phyloP scores from a whole-genome alignment of 2,888 invertebrate species.

The Drosophila atripex region DNA sequence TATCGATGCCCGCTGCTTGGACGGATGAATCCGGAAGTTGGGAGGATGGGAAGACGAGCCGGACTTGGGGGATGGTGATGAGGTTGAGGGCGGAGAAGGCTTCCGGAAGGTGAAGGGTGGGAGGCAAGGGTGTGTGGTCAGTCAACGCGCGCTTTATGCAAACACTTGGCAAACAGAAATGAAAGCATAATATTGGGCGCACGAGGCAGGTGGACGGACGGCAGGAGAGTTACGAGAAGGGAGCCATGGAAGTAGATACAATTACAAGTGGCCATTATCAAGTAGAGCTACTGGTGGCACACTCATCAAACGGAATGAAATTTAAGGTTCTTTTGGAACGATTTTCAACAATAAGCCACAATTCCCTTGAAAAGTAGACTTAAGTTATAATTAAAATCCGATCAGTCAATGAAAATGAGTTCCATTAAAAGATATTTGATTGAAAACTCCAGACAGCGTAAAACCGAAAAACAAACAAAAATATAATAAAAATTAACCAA shows the following conservation, averaged over 20 bases:
- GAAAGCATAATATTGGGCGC: conserved; percentile 74
- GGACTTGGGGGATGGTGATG: conserved; percentile 8
- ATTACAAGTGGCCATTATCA: conserved; percentile 32
- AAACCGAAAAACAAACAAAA: conserved; percentile 16
- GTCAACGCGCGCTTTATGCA: conserved; percentile 68
- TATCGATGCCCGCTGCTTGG: conserved; percentile 64
- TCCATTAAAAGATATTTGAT: conserved; percentile 2
- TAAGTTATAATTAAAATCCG: conserved; percentile 5
- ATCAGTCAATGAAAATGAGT: conserved; percentile 1
- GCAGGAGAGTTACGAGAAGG: neutral
- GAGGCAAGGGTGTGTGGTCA: conserved; percentile 40
- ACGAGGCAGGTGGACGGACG: conserved; percentile 5
- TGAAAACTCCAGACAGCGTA: conserved; percentile 5
- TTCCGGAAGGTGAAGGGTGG: conserved; percentile 7
- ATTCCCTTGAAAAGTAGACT: neutral
- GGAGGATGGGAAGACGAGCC: conserved; percentile 2
- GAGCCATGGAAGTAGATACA: conserved; percentile 10
- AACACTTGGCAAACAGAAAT: conserved; percentile 75
- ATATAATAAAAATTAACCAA: conserved; percentile 16
- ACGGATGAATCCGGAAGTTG: neutral
- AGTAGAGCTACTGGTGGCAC: conserved; percentile 1
- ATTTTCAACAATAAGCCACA: neutral
- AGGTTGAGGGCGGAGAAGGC: conserved; percentile 2
- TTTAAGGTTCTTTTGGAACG: conserved; percentile 10
- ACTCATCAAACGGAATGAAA: conserved; percentile 8